These are phyloP conservation scores for Elephas maximus DNA, from an alignment of 2,113 vertebrate species.

Conservation along the genomic window DNA sequence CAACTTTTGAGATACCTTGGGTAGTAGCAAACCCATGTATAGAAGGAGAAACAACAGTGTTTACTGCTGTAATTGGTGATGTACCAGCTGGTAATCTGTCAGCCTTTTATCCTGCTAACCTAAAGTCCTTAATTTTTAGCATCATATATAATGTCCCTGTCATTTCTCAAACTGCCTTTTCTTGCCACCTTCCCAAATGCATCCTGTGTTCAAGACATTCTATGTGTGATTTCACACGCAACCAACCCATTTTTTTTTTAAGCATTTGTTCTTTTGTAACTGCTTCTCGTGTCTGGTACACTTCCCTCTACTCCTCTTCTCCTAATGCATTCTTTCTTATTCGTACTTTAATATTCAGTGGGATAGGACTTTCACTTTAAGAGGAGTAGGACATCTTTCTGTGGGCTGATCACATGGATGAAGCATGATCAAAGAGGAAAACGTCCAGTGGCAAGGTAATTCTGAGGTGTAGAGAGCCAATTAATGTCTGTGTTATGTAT, in stretches of 20 bases:
- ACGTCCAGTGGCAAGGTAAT: background rate
- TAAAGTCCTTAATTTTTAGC: constrained; percentile 5
- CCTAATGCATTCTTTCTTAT: constrained; percentile 36
- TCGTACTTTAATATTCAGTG: background rate
- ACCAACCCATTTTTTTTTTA: background rate
- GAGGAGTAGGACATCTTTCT: background rate
- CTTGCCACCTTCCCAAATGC: background rate
- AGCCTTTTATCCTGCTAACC: constrained; percentile 4
- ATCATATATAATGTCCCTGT: background rate
- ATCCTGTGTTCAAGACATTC: constrained; percentile 11
- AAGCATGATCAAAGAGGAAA: background rate
- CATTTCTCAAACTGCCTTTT: constrained; percentile 5
- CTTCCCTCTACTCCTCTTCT: background rate
- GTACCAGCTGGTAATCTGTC: constrained; percentile 1
- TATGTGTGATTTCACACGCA: constrained; percentile 36
- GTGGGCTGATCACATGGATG: background rate
- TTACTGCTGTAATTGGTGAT: constrained; percentile 14
- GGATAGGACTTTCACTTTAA: background rate
- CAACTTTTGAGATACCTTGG: constrained; percentile 14
- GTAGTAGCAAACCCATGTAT: constrained; percentile 1
- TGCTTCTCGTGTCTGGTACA: background rate
- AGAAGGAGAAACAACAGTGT: background rate
- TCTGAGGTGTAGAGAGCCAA: background rate
- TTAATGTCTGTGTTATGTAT: background rate
- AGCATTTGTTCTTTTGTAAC: constrained; percentile 9